Base-by-base conservation (phyloP, 2,113 vertebrate genomes). In the Falcunculus frontatus region DNA sequence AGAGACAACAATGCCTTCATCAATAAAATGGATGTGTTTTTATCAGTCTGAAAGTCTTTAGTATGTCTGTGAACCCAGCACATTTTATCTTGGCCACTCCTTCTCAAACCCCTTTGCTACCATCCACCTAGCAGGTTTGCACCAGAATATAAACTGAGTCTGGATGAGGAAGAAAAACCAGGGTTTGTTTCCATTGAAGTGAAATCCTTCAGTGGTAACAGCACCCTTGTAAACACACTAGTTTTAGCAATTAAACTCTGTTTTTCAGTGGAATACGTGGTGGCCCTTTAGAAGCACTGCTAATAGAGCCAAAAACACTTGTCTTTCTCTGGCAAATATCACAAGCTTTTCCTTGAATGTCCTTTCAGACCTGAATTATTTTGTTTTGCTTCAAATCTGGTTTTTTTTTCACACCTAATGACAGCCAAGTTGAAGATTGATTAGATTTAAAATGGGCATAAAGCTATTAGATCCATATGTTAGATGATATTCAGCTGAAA, bases 381-480 rank as follows among this genome's bases (percentile, higher is more conserved):
- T 87, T 93, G 75, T 89, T 94, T 93, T 87, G 14, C n/a, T 95
- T 90, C 77, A 86, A 95, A 80, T 26, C 13, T 62, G 16, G 16
- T 1, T 2, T 5, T 8, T 65, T 84, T 91, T 70, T 11, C 21
- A 23, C 39, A 88, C 19, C 39, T 90, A 88, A 95, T 91, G 75
- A 69, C 78, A 89, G 41, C 17, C 29, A 86, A 41, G 57, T 53
- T 73, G 57, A 89, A 93, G 82, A 93, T 41, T 84, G 64, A 93
- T 91, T 92, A 74, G 67, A 63, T 93, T 88, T 88, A 79, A 92
- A 93, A 89, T 85, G 42, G 41, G 25, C 46, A 83, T 87, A 81
- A 90, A 84, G 37, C 65, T 84, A 92, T 94, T 82, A 91, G 65
- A 73, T 89, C 47, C 80, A 82, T 95, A 92, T 84, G 84, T 67